These are phyloP conservation scores for Drosophila pseudotakahashii DNA, from an alignment of 2,888 invertebrate species.

Conservation along the genomic window DNA sequence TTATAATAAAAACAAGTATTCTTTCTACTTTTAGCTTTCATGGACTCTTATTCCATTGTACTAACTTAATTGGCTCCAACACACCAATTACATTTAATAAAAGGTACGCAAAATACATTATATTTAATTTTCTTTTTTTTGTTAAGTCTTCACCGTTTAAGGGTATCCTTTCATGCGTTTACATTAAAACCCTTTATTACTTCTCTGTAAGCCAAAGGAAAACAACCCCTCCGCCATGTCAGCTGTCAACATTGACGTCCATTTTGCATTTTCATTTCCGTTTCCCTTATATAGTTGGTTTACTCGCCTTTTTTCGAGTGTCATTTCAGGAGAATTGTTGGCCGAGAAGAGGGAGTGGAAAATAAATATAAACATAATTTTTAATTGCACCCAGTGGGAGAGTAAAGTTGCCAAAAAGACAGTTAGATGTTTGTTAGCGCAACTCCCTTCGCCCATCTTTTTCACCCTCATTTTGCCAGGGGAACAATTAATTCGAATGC, in stretches of 20 bases:
- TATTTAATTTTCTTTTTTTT: too few relatives aligned
- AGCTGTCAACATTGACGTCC: constrained; percentile 32
- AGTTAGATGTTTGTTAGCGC: constrained; percentile 36
- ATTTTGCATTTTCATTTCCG: constrained; percentile 29
- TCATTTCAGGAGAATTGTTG: background rate
- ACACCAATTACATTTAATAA: background rate
- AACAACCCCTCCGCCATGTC: constrained; percentile 7
- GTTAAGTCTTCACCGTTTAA: background rate
- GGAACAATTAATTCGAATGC: constrained; percentile 34
- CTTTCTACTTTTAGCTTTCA: background rate
- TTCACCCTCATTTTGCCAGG: constrained; percentile 11
- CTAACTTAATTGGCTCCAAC: background rate
- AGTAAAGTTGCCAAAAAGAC: constrained; percentile 44
- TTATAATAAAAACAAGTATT: background rate
- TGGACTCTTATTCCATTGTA: background rate
- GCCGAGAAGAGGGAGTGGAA: background rate
- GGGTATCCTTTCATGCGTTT: background rate
- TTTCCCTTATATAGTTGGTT: constrained; percentile 2
- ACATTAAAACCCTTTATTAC: background rate
- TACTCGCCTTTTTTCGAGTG: constrained; percentile 8
- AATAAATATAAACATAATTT: constrained; percentile 68
- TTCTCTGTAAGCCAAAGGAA: background rate
- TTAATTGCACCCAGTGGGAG: constrained; percentile 68
- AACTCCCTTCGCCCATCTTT: background rate
- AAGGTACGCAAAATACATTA: background rate